These are phyloP conservation scores for Mus caroli DNA, from an alignment of 2,797 vertebrate genomes.

Conservation along the genomic window DNA sequence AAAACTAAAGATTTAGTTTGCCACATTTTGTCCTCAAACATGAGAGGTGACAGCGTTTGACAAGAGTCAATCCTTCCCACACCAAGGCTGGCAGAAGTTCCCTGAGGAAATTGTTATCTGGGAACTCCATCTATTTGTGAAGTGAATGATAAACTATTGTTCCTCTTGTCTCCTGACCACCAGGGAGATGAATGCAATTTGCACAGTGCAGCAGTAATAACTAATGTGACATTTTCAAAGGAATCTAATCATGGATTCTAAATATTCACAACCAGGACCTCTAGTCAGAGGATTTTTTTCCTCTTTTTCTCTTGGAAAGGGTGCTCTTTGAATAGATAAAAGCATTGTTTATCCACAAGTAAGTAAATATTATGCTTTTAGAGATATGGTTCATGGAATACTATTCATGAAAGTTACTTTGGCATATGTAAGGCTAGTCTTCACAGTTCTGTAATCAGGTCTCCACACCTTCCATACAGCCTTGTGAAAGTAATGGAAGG, in stretches of 20 bases:
- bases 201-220: slow-evolving; percentile 82
- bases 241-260: slow-evolving; percentile 84
- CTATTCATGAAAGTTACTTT: slow-evolving; percentile 44
- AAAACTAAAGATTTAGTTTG: slow-evolving; percentile 63
- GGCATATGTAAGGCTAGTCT: neutral
- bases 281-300: slow-evolving; percentile 13
- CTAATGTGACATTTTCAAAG: slow-evolving; percentile 85
- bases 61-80: slow-evolving; percentile 60
- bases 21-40: slow-evolving; percentile 61
- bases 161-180: slow-evolving; percentile 78
- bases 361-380: slow-evolving; percentile 62
- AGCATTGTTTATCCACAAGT: slow-evolving; percentile 38
- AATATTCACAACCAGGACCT: slow-evolving; percentile 76
- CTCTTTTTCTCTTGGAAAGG: slow-evolving; percentile 14
- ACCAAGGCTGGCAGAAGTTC: slow-evolving; percentile 61
- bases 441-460: slow-evolving; percentile 47
- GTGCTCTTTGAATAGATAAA: slow-evolving; percentile 72
- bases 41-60: slow-evolving; percentile 57
- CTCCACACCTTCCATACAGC: neutral
- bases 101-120: slow-evolving; percentile 70
- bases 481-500: neutral
- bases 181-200: slow-evolving; percentile 83
- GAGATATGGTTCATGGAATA: slow-evolving; percentile 32
- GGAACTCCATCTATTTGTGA: slow-evolving; percentile 78
- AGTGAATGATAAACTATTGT: slow-evolving; percentile 82